Evolutionary conservation across 2,113 vertebrate genomes (phyloP).

Genomic region (Sclerurus mexicanus): DNA sequence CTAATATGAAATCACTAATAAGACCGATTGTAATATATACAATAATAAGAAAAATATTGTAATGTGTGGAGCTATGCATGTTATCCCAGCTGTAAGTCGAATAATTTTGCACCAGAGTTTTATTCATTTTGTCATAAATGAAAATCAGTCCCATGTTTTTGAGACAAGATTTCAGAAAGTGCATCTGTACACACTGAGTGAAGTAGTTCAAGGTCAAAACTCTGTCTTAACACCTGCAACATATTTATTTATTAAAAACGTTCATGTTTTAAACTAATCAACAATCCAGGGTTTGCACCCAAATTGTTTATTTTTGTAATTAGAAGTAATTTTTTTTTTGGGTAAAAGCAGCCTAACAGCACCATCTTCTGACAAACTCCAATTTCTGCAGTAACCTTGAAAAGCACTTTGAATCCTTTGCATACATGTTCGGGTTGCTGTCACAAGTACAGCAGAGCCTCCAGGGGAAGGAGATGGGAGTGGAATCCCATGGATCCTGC

Average conservation of each 20-base stretch:
- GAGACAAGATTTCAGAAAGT: not conserved
- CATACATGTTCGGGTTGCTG: not conserved
- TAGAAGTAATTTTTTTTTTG: not conserved
- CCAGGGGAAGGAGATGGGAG: not conserved
- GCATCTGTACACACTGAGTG: not conserved
- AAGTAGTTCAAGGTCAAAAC: slow-evolving; percentile 3
- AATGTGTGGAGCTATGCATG: not conserved
- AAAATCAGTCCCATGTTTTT: not conserved
- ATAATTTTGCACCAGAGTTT: not conserved
- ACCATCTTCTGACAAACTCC: slow-evolving; percentile 67
- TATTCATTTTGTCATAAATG: not conserved
- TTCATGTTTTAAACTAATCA: not conserved
- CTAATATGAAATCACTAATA: not conserved
- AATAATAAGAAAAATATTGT: not conserved
- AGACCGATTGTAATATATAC: accelerated
- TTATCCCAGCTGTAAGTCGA: not conserved
- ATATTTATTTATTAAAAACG: slow-evolving; percentile 16
- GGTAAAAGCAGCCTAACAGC: slow-evolving; percentile 57
- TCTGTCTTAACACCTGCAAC: not conserved
- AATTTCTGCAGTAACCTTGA: slow-evolving; percentile 45
- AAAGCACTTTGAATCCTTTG: not conserved
- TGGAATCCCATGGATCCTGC: not conserved
- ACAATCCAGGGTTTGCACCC: not conserved
- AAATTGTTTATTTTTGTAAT: not conserved
- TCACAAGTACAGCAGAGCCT: not conserved